Evolutionary conservation across 1,140 invertebrate genomes (phyloP).

Genomic region (Coboldia fuscipes): DNA sequence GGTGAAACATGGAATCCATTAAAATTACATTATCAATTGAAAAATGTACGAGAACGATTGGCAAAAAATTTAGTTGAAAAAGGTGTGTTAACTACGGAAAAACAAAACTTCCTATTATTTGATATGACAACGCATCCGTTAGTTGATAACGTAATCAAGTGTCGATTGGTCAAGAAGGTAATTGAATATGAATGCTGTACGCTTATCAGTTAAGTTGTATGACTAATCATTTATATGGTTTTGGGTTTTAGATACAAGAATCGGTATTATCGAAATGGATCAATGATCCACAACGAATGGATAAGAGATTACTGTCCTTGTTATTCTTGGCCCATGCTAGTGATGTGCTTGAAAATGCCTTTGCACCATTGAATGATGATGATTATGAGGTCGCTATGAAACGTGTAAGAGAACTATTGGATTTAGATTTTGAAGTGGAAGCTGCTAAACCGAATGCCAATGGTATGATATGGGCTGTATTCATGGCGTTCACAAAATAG

Average conservation of each 20-base stretch:
- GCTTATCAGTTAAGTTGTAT: neutral
- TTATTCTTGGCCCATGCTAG: constrained; percentile 93
- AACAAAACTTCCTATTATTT: constrained; percentile 98
- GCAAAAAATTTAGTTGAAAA: constrained; percentile 99
- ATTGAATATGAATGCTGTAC: constrained; percentile 1
- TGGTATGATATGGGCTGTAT: constrained; percentile 96
- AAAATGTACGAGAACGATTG: constrained; percentile 95
- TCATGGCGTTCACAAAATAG: constrained; percentile 96
- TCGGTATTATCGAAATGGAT: constrained; percentile 90
- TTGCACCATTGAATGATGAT: constrained; percentile 92
- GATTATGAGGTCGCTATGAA: constrained; percentile 98
- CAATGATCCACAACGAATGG: constrained; percentile 94
- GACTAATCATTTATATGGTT: constrained; percentile 3
- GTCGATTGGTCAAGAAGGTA: constrained; percentile 91
- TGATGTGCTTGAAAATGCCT: constrained; percentile 99
- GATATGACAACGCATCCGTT: constrained; percentile 99
- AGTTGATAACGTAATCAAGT: constrained; percentile 89
- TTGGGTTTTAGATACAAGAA: constrained; percentile 70
- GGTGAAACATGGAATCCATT: constrained; percentile 99
- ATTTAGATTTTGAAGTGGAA: constrained; percentile 91
- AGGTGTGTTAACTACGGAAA: constrained; percentile 98
- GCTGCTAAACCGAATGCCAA: constrained; percentile 66
- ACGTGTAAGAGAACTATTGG: constrained; percentile 81
- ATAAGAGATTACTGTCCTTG: constrained; percentile 77
- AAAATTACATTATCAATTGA: constrained; percentile 92